Conservation (phyloP, 2,888 invertebrate genomes). For the Spodoptera exigua region DNA sequence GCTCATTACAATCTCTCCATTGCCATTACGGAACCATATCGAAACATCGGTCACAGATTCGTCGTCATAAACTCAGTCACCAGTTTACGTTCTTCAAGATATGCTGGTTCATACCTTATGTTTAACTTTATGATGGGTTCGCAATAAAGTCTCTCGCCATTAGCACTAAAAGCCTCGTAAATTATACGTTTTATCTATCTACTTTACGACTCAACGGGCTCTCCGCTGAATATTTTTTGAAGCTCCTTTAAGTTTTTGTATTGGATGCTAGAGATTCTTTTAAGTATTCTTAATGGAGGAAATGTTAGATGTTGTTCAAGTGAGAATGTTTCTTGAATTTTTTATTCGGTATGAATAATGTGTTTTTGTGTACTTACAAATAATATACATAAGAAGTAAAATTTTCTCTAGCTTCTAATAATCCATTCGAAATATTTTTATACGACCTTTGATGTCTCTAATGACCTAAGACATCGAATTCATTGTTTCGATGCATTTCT, state of each 20-base stretch:
- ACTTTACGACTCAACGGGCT: constrained; percentile 56
- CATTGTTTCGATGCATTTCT: no score
- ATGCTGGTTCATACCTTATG: constrained; percentile 64
- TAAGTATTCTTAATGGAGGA: constrained; percentile 10
- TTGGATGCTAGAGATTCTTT: constrained; percentile 25
- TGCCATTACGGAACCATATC: no score
- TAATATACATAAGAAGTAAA: no score
- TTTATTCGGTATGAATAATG: no score
- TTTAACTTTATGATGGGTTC: constrained; percentile 71
- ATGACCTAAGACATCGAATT: no score
- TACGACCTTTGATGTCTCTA: no score
- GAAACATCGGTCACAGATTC: constrained; percentile 14
- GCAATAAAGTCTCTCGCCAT: constrained; percentile 76
- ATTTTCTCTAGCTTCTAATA: no score
- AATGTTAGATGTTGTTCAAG: not conserved
- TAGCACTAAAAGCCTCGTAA: constrained; percentile 78
- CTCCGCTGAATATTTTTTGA: constrained; percentile 61
- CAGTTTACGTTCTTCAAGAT: constrained; percentile 58
- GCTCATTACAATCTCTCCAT: no score
- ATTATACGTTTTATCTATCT: constrained; percentile 76
- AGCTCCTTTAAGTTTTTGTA: constrained; percentile 48
- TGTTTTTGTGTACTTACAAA: no score
- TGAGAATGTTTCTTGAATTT: constrained; percentile 5
- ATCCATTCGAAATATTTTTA: no score
- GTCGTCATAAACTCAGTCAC: constrained; percentile 37